phyloP scores from a whole-genome alignment of 1,140 invertebrate genomes.

The Scaptomyza pallida region DNA sequence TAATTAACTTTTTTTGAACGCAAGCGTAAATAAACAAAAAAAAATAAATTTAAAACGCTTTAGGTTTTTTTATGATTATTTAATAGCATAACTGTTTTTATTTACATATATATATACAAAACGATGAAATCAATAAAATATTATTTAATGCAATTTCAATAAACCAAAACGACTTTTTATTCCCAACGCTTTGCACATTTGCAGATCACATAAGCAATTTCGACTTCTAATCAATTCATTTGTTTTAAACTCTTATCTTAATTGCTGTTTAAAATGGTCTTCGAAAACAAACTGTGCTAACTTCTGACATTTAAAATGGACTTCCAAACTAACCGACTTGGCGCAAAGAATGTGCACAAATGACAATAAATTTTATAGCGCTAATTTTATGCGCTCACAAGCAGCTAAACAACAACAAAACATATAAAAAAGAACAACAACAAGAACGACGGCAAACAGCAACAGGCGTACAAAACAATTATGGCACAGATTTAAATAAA shows the following conservation, averaged over 20 bases:
- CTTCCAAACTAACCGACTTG: conserved; percentile 3
- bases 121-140: conserved; percentile 77
- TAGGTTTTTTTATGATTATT: conserved; percentile 46
- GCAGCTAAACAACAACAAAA: conserved; percentile 33
- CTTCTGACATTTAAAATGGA: conserved; percentile 61
- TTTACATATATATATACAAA: conserved; percentile 46
- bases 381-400: conserved; percentile 70
- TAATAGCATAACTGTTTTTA: conserved; percentile 40
- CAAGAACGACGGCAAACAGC: conserved; percentile 32
- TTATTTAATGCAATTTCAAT: conserved; percentile 75
- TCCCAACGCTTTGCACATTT: not conserved
- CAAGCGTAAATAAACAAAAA: conserved; percentile 32
- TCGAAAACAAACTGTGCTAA: conserved; percentile 48
- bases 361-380: conserved; percentile 67
- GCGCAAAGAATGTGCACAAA: conserved; percentile 56
- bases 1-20: not conserved
- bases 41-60: conserved; percentile 30
- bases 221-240: not conserved
- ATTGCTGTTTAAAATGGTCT: conserved; percentile 1
- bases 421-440: conserved; percentile 1
- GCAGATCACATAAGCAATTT: too few species aligned
- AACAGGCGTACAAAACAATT: conserved; percentile 75
- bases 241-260: not conserved
- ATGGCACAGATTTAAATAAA: conserved; percentile 78
- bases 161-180: not conserved